phyloP scores from a whole-genome alignment of 2,797 vertebrate species.

The Sebastes oblongus region DNA sequence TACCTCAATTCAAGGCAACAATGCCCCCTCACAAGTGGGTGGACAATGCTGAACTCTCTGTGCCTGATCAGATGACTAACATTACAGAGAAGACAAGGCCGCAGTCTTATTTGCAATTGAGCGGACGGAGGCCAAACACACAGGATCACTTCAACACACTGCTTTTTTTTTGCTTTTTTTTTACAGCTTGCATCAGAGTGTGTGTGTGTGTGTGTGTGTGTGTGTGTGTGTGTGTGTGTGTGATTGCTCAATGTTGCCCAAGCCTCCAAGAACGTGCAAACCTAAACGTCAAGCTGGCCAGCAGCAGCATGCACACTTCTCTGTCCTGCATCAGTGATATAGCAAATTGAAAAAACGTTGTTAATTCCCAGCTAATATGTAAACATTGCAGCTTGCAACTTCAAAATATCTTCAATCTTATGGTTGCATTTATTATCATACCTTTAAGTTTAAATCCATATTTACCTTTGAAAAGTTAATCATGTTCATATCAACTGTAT shows the following conservation, averaged over 20 bases:
- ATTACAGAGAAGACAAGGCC: slow-evolving; percentile 81
- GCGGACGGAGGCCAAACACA: slow-evolving; percentile 68
- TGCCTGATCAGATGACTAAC: slow-evolving; percentile 82
- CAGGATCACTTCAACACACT: slow-evolving; percentile 70
- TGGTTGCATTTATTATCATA: not conserved
- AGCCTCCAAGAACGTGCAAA: slow-evolving; percentile 36
- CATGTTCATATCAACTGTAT: not conserved
- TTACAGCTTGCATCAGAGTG: slow-evolving; percentile 67
- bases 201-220: slow-evolving; percentile 6
- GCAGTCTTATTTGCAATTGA: slow-evolving; percentile 77
- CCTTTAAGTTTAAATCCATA: not conserved
- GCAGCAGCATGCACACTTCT: not conserved
- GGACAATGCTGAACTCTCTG: slow-evolving; percentile 80
- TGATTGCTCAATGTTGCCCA: slow-evolving; percentile 64
- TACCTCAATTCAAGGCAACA: slow-evolving; percentile 75
- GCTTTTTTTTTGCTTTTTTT: slow-evolving; percentile 7
- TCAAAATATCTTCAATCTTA: not conserved
- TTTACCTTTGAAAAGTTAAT: not conserved
- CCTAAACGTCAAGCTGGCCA: slow-evolving; percentile 22
- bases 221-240: not conserved
- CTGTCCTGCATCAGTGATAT: not conserved
- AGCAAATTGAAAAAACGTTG: not conserved
- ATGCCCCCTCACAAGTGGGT: slow-evolving; percentile 78
- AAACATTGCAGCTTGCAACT: not conserved
- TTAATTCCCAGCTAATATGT: not conserved